Conservation (phyloP, 2,888 invertebrate species). For the Drosophila algonquin region DNA sequence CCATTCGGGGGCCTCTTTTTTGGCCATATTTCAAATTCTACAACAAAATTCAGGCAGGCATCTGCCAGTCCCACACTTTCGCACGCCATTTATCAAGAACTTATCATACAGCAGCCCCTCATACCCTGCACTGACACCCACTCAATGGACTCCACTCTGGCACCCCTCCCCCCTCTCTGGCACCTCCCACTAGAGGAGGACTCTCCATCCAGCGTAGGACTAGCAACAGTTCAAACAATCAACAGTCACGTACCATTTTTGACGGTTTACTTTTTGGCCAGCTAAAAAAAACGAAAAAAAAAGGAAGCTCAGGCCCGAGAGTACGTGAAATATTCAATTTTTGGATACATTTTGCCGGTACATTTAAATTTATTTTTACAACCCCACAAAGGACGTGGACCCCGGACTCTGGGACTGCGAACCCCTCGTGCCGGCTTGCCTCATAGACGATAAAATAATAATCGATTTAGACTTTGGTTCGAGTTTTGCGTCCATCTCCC, state of each 20-base stretch:
- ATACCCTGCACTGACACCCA: neutral
- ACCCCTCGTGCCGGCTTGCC: slow-evolving; percentile 28
- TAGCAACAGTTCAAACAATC: slow-evolving; percentile 50
- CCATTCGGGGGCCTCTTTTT: neutral
- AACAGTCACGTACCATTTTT: slow-evolving; percentile 63
- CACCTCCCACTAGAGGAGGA: slow-evolving; percentile 17
- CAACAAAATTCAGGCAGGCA: neutral
- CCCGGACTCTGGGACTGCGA: slow-evolving; percentile 43
- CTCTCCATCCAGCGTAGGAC: neutral
- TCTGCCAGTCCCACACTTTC: neutral
- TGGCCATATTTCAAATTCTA: neutral
- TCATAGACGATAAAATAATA: slow-evolving; percentile 74
- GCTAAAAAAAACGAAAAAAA: neutral
- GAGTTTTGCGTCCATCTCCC: slow-evolving; percentile 37
- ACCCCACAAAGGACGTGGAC: slow-evolving; percentile 51
- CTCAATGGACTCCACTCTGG: slow-evolving; percentile 6
- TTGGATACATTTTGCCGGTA: slow-evolving; percentile 64
- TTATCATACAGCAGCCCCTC: neutral
- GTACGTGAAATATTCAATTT: slow-evolving; percentile 62
- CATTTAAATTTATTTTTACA: slow-evolving; percentile 67
- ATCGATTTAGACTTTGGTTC: slow-evolving; percentile 77
- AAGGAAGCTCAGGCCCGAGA: slow-evolving; percentile 1
- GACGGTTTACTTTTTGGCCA: slow-evolving; percentile 38
- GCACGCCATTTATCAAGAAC: slow-evolving; percentile 31
- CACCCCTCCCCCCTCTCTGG: slow-evolving; percentile 1